Base-by-base conservation (phyloP, 2,797 vertebrate species). In the Hydrocynus forskahlii region DNA sequence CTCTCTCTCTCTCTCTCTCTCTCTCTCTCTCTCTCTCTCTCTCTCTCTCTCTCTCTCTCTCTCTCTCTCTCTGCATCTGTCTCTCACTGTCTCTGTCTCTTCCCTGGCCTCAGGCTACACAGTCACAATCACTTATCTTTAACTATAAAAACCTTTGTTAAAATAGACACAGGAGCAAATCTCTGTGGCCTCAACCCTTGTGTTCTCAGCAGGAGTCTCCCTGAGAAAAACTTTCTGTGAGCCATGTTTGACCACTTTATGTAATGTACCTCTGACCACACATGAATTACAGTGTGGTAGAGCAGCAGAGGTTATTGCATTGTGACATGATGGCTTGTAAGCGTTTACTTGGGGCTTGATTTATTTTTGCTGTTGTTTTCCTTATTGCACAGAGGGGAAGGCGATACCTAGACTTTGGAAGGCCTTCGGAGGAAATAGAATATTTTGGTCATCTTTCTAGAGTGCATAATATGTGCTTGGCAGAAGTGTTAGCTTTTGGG, bases 81-180 rank as follows among this genome's bases (percentile, higher is more conserved):
- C 16, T 14, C 52, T 55, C 19, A 60, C 35, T 29, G 64, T 67
- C 19, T 23, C 43, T 70, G 12, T 70, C 1, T 40, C 29, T 16
- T 6, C 72, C 25, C 83, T 71, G 57, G 50, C 86, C 75, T 35
- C 50, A 5, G n/a, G 79, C 76, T 40, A 48, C 23, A 43, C 68
- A 69, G 70, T 73, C 70, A 80, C 59, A 81, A 74, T 84, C 74
- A 54, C 62, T 84, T 78, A 78, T 68, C 71, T 76, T 82, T 75
- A 71, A 76, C 67, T 78, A 35, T 59, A 76, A 43, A 64, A 79
- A 48, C 4, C 16, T 73, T 10, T 55, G 23, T 59, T 78, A 84
- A 81, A 80, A 84, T 78, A 84, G 67, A 67, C 25, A 21, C 75
- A 79, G 14, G 52, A 40, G 73, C 57, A 55, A 66, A 16, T 40